Evolutionary conservation across 92 coral and sea anemone genomes (phyloP).

Genomic region (Porites rus): DNA sequence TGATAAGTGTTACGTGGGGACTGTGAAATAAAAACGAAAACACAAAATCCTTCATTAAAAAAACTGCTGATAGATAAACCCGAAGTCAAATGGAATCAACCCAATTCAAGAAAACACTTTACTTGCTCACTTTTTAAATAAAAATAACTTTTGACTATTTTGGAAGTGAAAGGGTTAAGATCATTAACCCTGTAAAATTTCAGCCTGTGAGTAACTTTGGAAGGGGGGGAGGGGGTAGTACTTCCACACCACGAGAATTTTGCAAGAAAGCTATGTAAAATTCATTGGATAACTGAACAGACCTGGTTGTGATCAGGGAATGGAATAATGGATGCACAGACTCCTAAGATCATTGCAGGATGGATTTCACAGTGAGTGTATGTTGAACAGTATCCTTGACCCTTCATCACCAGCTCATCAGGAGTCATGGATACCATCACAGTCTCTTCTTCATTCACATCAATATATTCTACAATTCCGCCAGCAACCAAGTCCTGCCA

Average conservation of each 20-base stretch:
- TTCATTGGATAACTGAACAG: background rate
- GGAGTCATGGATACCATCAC: conserved; percentile 99
- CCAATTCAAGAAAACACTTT: too few species aligned
- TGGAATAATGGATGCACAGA: conserved; percentile 98
- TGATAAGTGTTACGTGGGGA: conserved; percentile 99
- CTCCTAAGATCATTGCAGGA: conserved; percentile 99
- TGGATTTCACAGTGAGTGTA: conserved; percentile 99
- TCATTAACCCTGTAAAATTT: too few species aligned
- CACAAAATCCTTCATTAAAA: background rate
- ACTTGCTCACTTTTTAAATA: too few species aligned
- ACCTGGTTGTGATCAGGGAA: conserved; percentile 99
- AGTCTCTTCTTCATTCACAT: conserved; percentile 98
- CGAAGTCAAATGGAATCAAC: too few species aligned
- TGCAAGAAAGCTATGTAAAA: background rate
- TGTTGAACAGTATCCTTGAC: conserved; percentile 93
- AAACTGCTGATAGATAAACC: background rate
- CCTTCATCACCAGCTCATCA: conserved; percentile 96
- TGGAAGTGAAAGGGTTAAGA: too few species aligned
- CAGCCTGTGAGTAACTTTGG: too few species aligned
- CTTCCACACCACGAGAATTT: background rate
- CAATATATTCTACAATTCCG: conserved; percentile 97
- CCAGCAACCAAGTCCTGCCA: conserved; percentile 98
- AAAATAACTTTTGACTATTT: too few species aligned
- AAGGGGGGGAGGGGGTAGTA: too few species aligned
- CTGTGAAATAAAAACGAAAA: conserved; percentile 45